Evolutionary conservation across 2,888 invertebrate species (phyloP).

Genomic region (Theristus sp.): DNA sequence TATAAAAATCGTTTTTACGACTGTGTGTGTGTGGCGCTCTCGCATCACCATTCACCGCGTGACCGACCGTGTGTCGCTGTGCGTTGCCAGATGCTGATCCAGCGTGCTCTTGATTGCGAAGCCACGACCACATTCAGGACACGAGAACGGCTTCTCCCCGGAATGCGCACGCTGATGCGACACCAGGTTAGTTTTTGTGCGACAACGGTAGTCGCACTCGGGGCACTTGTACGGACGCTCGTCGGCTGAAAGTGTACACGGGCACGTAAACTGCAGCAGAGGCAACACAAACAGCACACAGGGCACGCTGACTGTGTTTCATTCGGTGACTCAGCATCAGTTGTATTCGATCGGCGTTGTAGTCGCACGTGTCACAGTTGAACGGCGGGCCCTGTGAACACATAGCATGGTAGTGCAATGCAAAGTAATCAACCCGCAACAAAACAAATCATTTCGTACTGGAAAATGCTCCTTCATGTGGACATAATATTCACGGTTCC

Average conservation of each 20-base stretch:
- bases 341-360: constrained; percentile 37
- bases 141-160: constrained; percentile 38
- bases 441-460: too few relatives aligned
- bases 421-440: too few relatives aligned
- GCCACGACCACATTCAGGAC: constrained; percentile 40
- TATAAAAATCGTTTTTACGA: too few relatives aligned
- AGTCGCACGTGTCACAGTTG: constrained; percentile 44
- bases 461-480: constrained; percentile 41
- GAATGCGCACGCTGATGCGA: constrained; percentile 44
- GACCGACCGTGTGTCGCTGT: constrained; percentile 30
- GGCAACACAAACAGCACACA: not conserved
- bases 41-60: not conserved
- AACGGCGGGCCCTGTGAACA: constrained; percentile 42
- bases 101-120: constrained; percentile 43
- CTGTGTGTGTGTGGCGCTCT: not conserved
- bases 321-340: constrained; percentile 43
- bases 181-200: constrained; percentile 41
- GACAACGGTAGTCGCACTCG: constrained; percentile 42
- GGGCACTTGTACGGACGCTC: constrained; percentile 37
- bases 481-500: constrained; percentile 43
- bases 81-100: constrained; percentile 42
- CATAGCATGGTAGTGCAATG: too few relatives aligned
- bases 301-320: constrained; percentile 37
- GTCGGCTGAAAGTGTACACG: constrained; percentile 27
- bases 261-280: not conserved